phyloP scores from a whole-genome alignment of 2,888 invertebrate genomes.

The Acanthosoma haemorrhoidale region DNA sequence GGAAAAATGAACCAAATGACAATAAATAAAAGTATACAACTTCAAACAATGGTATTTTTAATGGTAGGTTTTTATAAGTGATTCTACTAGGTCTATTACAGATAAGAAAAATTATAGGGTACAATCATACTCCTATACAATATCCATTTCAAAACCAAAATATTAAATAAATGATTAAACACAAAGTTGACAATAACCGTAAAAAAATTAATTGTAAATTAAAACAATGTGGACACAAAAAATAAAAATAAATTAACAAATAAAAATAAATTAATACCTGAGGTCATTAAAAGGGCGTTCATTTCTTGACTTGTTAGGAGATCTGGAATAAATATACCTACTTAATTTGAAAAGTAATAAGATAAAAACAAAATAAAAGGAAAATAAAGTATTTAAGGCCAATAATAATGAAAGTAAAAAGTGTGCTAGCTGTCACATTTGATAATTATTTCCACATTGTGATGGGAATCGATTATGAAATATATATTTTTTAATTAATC shows the following conservation, averaged over 20 bases:
- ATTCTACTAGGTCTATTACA: no score
- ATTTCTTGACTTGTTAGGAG: constrained; percentile 35
- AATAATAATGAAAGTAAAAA: constrained; percentile 1
- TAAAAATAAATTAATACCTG: constrained; percentile 34
- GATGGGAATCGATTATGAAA: no score
- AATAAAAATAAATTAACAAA: constrained; percentile 19
- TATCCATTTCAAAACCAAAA: no score
- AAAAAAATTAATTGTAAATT: constrained; percentile 2
- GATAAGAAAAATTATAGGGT: no score
- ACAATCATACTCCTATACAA: no score
- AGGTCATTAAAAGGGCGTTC: constrained; percentile 32
- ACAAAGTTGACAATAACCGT: not conserved
- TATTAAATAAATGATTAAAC: constrained; percentile 24
- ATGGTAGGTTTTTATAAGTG: no score
- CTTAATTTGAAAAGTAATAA: not conserved
- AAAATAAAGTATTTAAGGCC: constrained; percentile 20
- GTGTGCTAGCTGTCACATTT: no score
- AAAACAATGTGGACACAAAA: not conserved
- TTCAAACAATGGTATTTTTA: no score
- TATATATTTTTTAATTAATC: no score
- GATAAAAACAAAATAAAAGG: not conserved
- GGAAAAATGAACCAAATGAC: no score
- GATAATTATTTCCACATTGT: no score
- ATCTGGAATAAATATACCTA: constrained; percentile 33
- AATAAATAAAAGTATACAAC: no score